Evolutionary conservation across 2,888 invertebrate genomes (phyloP).

Genomic region (Eupelmus urozonus): DNA sequence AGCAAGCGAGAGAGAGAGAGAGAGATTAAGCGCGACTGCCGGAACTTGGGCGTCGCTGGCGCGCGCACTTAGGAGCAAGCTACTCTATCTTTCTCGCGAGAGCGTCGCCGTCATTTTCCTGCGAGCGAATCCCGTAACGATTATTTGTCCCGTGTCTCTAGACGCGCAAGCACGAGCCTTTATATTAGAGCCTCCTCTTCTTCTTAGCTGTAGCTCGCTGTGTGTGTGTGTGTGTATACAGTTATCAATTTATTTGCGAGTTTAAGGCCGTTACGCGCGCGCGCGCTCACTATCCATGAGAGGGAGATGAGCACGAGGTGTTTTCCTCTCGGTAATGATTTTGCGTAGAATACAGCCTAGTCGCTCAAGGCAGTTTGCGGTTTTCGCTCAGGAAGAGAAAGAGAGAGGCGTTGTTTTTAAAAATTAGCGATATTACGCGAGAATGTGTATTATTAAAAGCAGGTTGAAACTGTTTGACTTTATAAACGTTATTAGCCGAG

Average conservation of each 20-base stretch:
- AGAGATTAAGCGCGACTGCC: constrained; percentile 34
- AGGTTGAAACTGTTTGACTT: not conserved
- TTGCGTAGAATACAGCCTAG: no score
- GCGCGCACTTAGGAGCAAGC: not conserved
- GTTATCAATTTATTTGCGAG: constrained; percentile 49
- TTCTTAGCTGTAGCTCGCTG: not conserved
- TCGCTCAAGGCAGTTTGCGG: not conserved
- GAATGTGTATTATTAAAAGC: not conserved
- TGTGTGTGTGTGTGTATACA: constrained; percentile 15
- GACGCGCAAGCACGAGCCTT: not conserved
- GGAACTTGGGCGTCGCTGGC: constrained; percentile 34
- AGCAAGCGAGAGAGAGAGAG: constrained; percentile 11
- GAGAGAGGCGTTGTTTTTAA: not conserved
- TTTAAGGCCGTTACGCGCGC: constrained; percentile 20
- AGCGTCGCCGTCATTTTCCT: constrained; percentile 14
- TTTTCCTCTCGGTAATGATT: no score
- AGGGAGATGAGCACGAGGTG: not conserved
- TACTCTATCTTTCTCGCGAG: not conserved
- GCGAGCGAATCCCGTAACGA: constrained; percentile 41
- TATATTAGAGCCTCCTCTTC: not conserved
- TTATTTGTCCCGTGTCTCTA: constrained; percentile 34
- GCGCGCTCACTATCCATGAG: not conserved
- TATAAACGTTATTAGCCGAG: no score
- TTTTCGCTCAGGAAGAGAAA: no score
- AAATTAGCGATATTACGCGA: not conserved